Evolutionary conservation across 2,797 vertebrate species (phyloP), one percentile per base, ranked within the genome.

Genomic region (Brotogeris chrysoptera): DNA sequence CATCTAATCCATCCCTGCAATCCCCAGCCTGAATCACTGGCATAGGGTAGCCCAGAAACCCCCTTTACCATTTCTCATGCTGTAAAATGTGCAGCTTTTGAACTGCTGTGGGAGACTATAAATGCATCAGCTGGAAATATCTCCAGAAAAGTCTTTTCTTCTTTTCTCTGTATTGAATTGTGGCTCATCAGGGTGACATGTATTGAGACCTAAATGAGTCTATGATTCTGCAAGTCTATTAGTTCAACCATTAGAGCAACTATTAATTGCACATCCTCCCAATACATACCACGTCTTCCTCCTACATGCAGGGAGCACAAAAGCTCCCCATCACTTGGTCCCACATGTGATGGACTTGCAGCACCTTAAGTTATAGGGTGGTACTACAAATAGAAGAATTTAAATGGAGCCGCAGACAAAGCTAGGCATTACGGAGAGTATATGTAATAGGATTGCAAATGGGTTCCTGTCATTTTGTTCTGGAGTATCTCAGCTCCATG

Each of bases 131-230:
- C 44, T 91, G 65, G 61, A 90, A 93, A 85, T 88, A 91, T 23
- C 32, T 86, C 52, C 27, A 63, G 44, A 64, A 69, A 82, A 61
- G 23, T 44, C 1, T 85, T 57, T 76, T 92, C 38, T 77, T 57
- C 13, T 69, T 68, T 69, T 88, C 13, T 66, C 59, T 85, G 41
- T 53, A 30, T 80, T 92, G 63, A 63, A 71, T 88, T 61, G 23
- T 83, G 52, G 44, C 66, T 93, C 53, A 46, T 86, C 6, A 3
- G 47, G 44, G 57, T 91, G 79, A 78, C 64, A 72, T 25, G 39
- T 66, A 55, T 55, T 79, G 83, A 91, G 47, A 43, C 46, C 44
- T 86, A 86, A 88, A 73, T 94, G 65, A 91, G 68, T 66, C 68
- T 88, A 6, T 88, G 78, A 63, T 79, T 88, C 43, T 59, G 1